Conservation (phyloP, 2,888 invertebrate species). For the Rotaria sp. region DNA sequence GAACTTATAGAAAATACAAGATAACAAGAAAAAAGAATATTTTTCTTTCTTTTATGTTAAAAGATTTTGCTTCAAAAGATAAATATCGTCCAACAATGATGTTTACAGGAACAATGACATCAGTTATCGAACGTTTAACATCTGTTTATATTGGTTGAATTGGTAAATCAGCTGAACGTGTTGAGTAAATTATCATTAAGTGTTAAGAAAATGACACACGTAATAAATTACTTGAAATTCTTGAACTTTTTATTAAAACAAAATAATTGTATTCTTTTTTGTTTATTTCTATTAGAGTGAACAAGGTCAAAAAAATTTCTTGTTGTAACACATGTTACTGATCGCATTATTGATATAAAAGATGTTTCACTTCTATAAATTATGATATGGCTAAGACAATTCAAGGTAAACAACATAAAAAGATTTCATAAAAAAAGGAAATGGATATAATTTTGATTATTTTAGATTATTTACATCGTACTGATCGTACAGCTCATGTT, state of each 20-base stretch:
- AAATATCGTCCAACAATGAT: slow-evolving; percentile 95
- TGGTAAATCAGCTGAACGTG: slow-evolving; percentile 92
- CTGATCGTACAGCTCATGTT: slow-evolving; percentile 95
- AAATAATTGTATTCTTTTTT: slow-evolving; percentile 88
- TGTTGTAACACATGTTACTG: slow-evolving; percentile 98
- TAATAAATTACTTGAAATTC: slow-evolving; percentile 85
- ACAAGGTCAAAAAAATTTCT: slow-evolving; percentile 86
- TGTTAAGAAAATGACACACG: slow-evolving; percentile 89
- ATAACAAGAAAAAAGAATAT: slow-evolving; percentile 54
- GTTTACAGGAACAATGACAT: slow-evolving; percentile 99
- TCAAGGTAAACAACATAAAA: slow-evolving; percentile 64
- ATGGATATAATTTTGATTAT: background rate
- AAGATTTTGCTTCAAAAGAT: slow-evolving; percentile 87
- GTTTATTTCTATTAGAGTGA: slow-evolving; percentile 72
- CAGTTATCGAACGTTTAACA: slow-evolving; percentile 89
- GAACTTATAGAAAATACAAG: slow-evolving; percentile 84
- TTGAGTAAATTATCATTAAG: slow-evolving; percentile 92
- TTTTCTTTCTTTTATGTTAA: slow-evolving; percentile 59
- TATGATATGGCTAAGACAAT: slow-evolving; percentile 99
- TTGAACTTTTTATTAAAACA: slow-evolving; percentile 60
- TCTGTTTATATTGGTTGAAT: slow-evolving; percentile 92
- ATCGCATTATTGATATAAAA: slow-evolving; percentile 99
- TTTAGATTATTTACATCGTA: slow-evolving; percentile 66
- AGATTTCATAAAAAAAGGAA: too few species aligned
- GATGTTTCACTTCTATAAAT: slow-evolving; percentile 95